Percentiles rank a stretch among this genome's conserved stretches.
These are phyloP conservation scores for Delia radicum DNA, from an alignment of 1,140 invertebrate species.

Conservation along the genomic window DNA sequence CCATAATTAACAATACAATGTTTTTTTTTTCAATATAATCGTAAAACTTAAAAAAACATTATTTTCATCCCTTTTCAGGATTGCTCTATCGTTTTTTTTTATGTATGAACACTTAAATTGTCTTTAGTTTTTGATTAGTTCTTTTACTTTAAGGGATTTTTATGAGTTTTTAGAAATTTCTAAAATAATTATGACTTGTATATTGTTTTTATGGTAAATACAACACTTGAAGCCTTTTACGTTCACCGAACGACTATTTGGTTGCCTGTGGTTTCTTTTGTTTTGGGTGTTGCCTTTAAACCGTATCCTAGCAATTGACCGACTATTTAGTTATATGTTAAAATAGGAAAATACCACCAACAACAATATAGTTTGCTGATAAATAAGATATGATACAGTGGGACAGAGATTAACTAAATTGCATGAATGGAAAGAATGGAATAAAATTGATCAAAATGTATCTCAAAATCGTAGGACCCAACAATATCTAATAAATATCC, in stretches of 20 bases:
- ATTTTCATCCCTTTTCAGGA: background rate
- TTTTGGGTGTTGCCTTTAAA: constrained; percentile 43
- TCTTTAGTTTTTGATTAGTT: constrained; percentile 1
- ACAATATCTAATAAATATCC: too few relatives aligned
- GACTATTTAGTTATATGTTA: background rate
- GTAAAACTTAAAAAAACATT: background rate
- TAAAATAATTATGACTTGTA: constrained; percentile 7
- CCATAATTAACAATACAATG: too few relatives aligned
- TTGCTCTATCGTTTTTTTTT: background rate
- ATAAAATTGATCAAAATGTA: too few relatives aligned
- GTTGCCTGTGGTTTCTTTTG: constrained; percentile 29
- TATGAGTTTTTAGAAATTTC: constrained; percentile 16
- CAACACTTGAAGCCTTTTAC: constrained; percentile 28
- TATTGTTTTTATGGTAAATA: background rate
- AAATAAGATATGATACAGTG: too few relatives aligned
- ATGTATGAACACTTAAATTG: background rate
- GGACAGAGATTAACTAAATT: too few relatives aligned
- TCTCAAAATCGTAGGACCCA: too few relatives aligned
- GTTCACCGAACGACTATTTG: constrained; percentile 41
- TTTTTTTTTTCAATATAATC: background rate
- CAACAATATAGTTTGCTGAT: too few relatives aligned
- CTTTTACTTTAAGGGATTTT: background rate
- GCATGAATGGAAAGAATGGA: too few relatives aligned
- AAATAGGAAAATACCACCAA: too few relatives aligned
- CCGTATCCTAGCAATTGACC: constrained; percentile 48